Base-by-base conservation (phyloP, 2,797 vertebrate genomes). In the Hozukius guyotensis region DNA sequence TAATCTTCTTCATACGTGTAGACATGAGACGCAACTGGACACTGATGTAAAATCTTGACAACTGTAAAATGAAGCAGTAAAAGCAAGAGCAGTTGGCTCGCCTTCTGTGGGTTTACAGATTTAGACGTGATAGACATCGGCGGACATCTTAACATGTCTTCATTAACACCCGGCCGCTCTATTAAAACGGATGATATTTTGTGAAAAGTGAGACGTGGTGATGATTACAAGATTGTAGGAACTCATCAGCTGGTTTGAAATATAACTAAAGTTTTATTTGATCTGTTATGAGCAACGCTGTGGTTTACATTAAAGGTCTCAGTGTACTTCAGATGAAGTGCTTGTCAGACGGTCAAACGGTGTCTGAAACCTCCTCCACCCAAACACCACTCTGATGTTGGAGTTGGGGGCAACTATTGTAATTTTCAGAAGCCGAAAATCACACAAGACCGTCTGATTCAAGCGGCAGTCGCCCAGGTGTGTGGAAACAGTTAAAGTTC, bases 111-210 rank as follows among this genome's bases (percentile, higher is more conserved):
- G 59, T 62, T 32, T 72, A 81, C 88, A 78, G 78, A 86, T 85
- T 86, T 81, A 83, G 91, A 90, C 27, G 81, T 83, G 77, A 81
- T 13, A 70, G 88, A 71, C 76, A 72, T 82, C 53, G 38, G 76
- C 66, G 22, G 53, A 78, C 24, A 80, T 78, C 82, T 83, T 71
- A 56, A 62, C 76, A 49, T 42, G 77, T 90, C 87, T 92, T 93
- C 88, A 90, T 91, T 78, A 89, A 78, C 78, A 72, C 31, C 82
- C 20, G 25, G 52, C 24, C 6, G 29, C 56, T 81, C 68, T 34
- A 34, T 87, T 79, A 53, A 87, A 79, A 77, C 11, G 16, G 73
- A 70, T 16, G 56, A 32, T 29, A 66, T 80, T 70, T 69, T 66
- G 38, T 78, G 27, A 75, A 65, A 72, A 64, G 16, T 61, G 32